Base-by-base conservation (phyloP, 2,113 vertebrate species). In the Megaptera novaeangliae region DNA sequence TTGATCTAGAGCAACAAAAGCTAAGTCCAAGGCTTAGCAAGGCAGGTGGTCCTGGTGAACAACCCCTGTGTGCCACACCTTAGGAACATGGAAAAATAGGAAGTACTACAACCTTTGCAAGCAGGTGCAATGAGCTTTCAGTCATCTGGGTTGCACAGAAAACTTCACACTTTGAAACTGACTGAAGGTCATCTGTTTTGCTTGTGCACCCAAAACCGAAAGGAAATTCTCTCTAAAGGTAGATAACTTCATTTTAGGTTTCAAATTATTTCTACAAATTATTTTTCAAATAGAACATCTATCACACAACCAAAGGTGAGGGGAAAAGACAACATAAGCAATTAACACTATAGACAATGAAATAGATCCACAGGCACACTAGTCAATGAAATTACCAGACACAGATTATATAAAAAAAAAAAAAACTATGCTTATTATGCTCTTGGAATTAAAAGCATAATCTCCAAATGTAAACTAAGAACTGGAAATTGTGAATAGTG, bases 231-330 rank as follows among this genome's bases (percentile, higher is more conserved):
- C 0, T 14, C 44, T n/a, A 4, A 88, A 80, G 57, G 63, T 86
- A 88, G 4, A 59, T 17, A 55, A 91, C 8, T 86, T 57, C 3
- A n/a, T 90, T 78, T 87, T 39, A 92, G 83, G 21, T 14, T 95
- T 96, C 55, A 87, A 87, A 72, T 86, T 71, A 92, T 82, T 95
- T 95, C 68, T 93, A 78, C 59, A 82, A 52, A 52, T 83, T 14
- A 49, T n/a, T 94, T 77, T 68, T 64, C 27, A 87, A 89, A 72
- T 61, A 49, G 13, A 94, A 66, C 39, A 55, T 61, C 55, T 21
- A 82, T 18, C 34, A 27, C 17, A 46, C 36, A 87, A 44, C 4
- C n/a, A 82, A 41, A 75, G 49, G 63, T 80, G 29, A 94, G 25
- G 2, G 11, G 2, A 69, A 94, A 90, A 25, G 55, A 69, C 20